Percentiles rank a stretch among this genome's conserved stretches.
Evolutionary conservation across 92 coral and sea anemone species (phyloP).

Genomic region (Zoanthus sociatus): DNA sequence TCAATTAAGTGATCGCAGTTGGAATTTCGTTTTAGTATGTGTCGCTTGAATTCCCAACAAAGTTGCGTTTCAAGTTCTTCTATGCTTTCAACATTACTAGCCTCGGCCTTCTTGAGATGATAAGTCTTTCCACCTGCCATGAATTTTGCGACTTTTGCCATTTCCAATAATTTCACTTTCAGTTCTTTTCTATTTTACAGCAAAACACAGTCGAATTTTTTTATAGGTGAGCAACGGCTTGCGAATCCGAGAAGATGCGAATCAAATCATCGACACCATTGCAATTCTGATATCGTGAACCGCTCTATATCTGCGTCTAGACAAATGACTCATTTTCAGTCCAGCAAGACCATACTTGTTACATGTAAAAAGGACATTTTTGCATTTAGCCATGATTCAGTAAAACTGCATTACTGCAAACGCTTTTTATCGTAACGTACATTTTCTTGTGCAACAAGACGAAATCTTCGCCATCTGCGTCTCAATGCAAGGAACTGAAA

Average conservation of each 20-base stretch:
- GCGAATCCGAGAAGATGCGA: not conserved
- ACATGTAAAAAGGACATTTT: not conserved
- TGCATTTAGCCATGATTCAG: not conserved
- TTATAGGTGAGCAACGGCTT: not conserved
- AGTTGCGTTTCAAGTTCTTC: not conserved
- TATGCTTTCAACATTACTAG: not conserved
- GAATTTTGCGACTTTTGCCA: slow-evolving; percentile 1
- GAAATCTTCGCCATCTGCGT: not conserved
- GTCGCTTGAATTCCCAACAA: not conserved
- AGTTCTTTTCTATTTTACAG: not conserved
- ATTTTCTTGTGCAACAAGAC: not conserved
- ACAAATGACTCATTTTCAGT: not conserved
- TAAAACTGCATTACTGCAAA: not conserved
- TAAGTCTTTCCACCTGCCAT: not conserved
- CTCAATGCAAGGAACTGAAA: not conserved
- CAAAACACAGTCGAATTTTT: not conserved
- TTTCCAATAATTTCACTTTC: not conserved
- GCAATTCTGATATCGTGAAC: not conserved
- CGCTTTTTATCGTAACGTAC: not conserved
- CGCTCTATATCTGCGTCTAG: not conserved
- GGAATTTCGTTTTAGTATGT: not conserved
- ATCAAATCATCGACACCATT: not conserved
- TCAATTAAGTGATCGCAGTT: not conserved
- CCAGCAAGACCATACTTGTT: not conserved
- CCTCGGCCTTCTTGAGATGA: slow-evolving; percentile 6